Base-by-base conservation (phyloP, 2,888 invertebrate genomes). In the Drosophila cyrtoloma region DNA sequence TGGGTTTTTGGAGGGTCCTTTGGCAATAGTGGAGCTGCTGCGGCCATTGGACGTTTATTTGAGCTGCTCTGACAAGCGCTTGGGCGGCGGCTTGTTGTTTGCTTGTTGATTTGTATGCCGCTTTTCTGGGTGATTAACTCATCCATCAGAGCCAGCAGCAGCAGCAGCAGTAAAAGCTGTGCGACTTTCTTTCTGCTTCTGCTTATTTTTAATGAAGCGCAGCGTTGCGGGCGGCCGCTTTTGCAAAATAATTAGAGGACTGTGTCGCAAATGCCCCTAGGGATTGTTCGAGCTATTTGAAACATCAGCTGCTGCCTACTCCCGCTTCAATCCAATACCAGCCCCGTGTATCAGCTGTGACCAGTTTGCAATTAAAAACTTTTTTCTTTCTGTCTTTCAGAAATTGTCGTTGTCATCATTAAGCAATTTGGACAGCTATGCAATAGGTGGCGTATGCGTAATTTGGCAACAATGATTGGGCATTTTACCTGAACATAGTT, bases 51-150 rank as follows among this genome's bases (percentile, higher is more conserved):
- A 19, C 19, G 28, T n/a, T 28, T 37, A 57, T 57, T 88, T 79
- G 81, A 86, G 81, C 77, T 89, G 86, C 81, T 79, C 79, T 79
- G 89, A 81, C 82, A 77, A 68, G 58, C 71, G 76, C 68, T 79
- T 74, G 56, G 75, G 59, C 63, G 53, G 57, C 61, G 59, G 10
- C 57, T 12, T 55, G 68, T 60, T 72, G 73, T 74, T 75, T 76
- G 73, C 72, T 75, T 77, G 90, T 86, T 86, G 86, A 86, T 86
- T 86, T 86, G 89, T 86, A 81, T 81, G 79, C 65, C 77, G 86
- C 89, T 86, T 86, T 86, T 89, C 86, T 90, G 90, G 90, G 73
- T 86, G 90, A 86, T 86, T 86, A 86, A 89, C 89, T 86, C 90
- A 86, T 86, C 74, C 89, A 79, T 86, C 90, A 86, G 79, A 47